These are phyloP conservation scores for Dicentrarchus labrax DNA, from an alignment of 2,113 vertebrate species.

Conservation along the genomic window DNA sequence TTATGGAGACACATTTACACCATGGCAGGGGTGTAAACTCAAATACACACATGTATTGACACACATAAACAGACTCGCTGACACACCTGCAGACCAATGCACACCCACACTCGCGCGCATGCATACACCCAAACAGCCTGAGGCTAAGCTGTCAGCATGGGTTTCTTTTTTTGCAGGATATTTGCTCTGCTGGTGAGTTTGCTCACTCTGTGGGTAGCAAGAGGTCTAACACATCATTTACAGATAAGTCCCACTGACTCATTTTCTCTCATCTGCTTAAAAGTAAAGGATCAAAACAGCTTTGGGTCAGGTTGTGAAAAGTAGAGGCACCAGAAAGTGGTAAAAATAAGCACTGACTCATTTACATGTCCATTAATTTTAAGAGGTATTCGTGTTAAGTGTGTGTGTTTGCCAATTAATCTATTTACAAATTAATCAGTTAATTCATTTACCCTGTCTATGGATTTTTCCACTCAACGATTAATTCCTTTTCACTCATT, in stretches of 20 bases:
- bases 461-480: background rate
- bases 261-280: constrained; percentile 33
- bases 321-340: constrained; percentile 4
- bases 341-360: constrained; percentile 27
- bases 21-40: constrained; percentile 29
- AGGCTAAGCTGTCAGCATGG: constrained; percentile 72
- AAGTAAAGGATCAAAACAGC: constrained; percentile 41
- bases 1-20: constrained; percentile 60
- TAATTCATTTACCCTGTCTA: constrained; percentile 1
- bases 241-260: constrained; percentile 50
- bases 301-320: constrained; percentile 17
- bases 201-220: constrained; percentile 45
- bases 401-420: background rate
- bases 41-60: constrained; percentile 37
- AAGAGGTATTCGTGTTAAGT: constrained; percentile 1
- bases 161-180: constrained; percentile 48
- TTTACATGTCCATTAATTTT: background rate
- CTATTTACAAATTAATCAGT: background rate
- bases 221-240: constrained; percentile 53
- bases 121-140: constrained; percentile 69
- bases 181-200: constrained; percentile 63
- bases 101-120: constrained; percentile 8
- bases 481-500: background rate
- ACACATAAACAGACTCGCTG: constrained; percentile 27
- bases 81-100: constrained; percentile 53